phyloP scores from a whole-genome alignment of 1,140 invertebrate species.

The Leptoteleia sp. region DNA sequence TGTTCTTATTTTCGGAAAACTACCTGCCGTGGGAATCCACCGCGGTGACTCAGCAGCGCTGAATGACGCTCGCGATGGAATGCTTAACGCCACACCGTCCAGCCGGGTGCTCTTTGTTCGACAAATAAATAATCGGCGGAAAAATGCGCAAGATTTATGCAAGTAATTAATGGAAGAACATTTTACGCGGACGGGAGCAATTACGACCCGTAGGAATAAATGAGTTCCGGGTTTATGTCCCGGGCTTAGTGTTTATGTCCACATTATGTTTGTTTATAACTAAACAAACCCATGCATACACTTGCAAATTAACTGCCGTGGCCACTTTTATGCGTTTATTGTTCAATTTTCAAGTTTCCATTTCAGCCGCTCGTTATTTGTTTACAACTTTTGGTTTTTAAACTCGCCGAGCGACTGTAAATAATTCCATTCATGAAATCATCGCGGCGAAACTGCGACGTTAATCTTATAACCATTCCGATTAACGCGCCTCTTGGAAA shows the following conservation, averaged over 20 bases:
- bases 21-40: slow-evolving; percentile 54
- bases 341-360: too few species aligned
- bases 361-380: too few species aligned
- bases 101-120: background rate
- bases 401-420: too few species aligned
- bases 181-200: slow-evolving; percentile 23
- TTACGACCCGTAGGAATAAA: slow-evolving; percentile 19
- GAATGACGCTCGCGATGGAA: slow-evolving; percentile 47
- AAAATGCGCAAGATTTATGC: slow-evolving; percentile 37
- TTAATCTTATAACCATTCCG: too few species aligned
- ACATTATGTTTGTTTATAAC: slow-evolving; percentile 4
- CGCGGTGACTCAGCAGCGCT: slow-evolving; percentile 48
- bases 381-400: too few species aligned
- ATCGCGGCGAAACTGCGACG: too few species aligned
- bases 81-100: slow-evolving; percentile 48
- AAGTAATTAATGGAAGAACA: slow-evolving; percentile 35
- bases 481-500: too few species aligned
- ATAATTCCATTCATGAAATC: too few species aligned
- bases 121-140: slow-evolving; percentile 29
- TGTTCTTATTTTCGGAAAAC: slow-evolving; percentile 65
- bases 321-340: too few species aligned
- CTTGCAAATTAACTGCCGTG: too few species aligned
- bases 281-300: background rate
- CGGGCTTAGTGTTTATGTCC: background rate
- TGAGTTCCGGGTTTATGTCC: slow-evolving; percentile 2